These are phyloP conservation scores for Gerosis bhagava DNA, from an alignment of 2,888 invertebrate species.

Conservation along the genomic window DNA sequence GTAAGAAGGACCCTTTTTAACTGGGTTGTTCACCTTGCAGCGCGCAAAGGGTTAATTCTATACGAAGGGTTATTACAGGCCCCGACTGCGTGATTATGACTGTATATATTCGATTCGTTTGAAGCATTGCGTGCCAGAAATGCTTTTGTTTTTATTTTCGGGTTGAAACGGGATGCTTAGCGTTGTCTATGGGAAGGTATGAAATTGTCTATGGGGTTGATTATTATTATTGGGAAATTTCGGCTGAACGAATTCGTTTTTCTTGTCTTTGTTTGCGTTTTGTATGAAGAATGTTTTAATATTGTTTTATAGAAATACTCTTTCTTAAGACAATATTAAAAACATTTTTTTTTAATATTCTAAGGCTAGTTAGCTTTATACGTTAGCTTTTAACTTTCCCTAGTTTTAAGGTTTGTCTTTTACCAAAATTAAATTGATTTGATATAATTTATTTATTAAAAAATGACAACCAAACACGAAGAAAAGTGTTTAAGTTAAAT, in stretches of 20 bases:
- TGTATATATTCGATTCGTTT: slow-evolving; percentile 51
- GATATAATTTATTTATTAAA: too few relatives aligned
- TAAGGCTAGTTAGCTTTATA: too few relatives aligned
- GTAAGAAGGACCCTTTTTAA: slow-evolving; percentile 64
- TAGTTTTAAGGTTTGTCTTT: too few relatives aligned
- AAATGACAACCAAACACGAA: too few relatives aligned
- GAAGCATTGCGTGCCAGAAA: slow-evolving; percentile 60
- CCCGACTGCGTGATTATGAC: slow-evolving; percentile 55
- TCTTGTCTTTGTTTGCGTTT: slow-evolving; percentile 37
- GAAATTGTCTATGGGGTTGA: slow-evolving; percentile 3
- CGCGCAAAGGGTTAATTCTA: slow-evolving; percentile 77
- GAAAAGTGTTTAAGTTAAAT: too few relatives aligned
- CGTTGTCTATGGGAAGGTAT: slow-evolving; percentile 40
- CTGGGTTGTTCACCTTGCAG: slow-evolving; percentile 76
- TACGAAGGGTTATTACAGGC: slow-evolving; percentile 62
- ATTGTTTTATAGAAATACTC: slow-evolving; percentile 30
- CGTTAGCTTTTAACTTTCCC: too few relatives aligned
- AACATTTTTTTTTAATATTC: too few relatives aligned
- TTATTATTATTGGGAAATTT: slow-evolving; percentile 15
- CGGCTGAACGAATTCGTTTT: slow-evolving; percentile 29
- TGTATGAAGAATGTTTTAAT: slow-evolving; percentile 39
- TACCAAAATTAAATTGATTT: too few relatives aligned
- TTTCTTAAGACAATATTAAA: background rate
- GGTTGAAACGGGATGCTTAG: slow-evolving; percentile 52
- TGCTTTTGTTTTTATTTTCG: slow-evolving; percentile 58